These are phyloP conservation scores for Chunga burmeisteri DNA, from an alignment of 2,113 vertebrate genomes.

Conservation along the genomic window DNA sequence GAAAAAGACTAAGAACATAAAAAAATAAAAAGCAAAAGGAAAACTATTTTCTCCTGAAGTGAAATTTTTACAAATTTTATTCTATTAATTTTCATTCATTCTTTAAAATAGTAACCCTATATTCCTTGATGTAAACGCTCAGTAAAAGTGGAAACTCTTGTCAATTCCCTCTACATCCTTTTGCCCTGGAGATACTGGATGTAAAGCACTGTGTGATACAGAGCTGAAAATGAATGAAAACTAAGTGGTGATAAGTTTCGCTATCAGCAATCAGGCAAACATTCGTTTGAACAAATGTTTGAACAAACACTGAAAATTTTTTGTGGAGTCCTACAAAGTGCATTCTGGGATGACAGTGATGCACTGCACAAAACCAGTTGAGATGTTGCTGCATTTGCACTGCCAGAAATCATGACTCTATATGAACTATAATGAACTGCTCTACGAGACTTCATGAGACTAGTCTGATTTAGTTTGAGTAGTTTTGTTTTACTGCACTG, in stretches of 20 bases:
- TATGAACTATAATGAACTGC: neutral
- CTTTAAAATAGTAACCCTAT: neutral
- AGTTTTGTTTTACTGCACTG: neutral
- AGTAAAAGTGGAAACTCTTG: neutral
- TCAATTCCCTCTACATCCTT: neutral
- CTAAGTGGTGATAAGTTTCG: neutral
- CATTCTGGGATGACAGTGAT: neutral
- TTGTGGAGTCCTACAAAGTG: neutral
- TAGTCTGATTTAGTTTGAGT: neutral
- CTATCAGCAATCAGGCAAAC: conserved; percentile 23
- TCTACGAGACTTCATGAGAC: neutral
- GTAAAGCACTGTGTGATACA: neutral
- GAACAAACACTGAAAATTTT: neutral
- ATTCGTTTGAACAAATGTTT: neutral
- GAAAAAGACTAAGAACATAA: neutral
- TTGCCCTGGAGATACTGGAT: neutral
- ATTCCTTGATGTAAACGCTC: neutral
- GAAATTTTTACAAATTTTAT: neutral
- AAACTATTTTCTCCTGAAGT: neutral
- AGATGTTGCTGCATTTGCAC: neutral
- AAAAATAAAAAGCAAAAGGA: neutral
- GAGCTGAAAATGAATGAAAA: neutral
- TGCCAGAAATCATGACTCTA: neutral
- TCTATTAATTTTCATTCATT: neutral
- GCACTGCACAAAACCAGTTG: neutral